phyloP scores from a whole-genome alignment of 2,797 vertebrate genomes.

The Hipposideros larvatus region DNA sequence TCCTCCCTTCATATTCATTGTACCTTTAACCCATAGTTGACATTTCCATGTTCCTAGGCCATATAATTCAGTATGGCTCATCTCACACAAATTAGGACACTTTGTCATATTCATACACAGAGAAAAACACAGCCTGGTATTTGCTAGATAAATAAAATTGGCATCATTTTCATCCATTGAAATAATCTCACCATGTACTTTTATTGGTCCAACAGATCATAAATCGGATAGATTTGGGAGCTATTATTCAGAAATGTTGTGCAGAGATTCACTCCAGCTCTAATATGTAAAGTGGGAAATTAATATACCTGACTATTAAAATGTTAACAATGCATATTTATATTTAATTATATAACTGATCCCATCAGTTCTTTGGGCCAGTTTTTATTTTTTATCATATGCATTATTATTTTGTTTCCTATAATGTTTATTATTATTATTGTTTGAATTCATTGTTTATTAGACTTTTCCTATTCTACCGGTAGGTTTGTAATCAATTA shows the following conservation, averaged over 20 bases:
- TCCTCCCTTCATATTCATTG: not conserved
- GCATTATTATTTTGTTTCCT: not conserved
- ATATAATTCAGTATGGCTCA: not conserved
- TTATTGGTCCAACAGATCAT: not conserved
- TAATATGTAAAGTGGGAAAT: not conserved
- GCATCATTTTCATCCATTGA: not conserved
- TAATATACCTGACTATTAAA: not conserved
- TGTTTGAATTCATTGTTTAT: not conserved
- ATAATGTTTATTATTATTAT: not conserved
- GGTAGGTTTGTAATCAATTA: not conserved
- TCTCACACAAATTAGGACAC: not conserved
- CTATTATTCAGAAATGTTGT: not conserved
- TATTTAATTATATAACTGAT: not conserved
- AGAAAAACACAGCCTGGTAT: not conserved
- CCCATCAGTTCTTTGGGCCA: not conserved
- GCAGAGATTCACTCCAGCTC: not conserved
- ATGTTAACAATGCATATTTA: not conserved
- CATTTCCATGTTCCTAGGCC: not conserved
- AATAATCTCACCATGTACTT: not conserved
- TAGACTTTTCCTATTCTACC: not conserved
- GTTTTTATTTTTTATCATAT: not conserved
- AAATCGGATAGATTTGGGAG: not conserved
- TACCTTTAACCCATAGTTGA: not conserved
- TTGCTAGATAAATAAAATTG: conserved; percentile 23
- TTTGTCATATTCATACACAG: not conserved